These are phyloP conservation scores for Raja brachyura DNA, from an alignment of 2,113 vertebrate species.

Conservation along the genomic window DNA sequence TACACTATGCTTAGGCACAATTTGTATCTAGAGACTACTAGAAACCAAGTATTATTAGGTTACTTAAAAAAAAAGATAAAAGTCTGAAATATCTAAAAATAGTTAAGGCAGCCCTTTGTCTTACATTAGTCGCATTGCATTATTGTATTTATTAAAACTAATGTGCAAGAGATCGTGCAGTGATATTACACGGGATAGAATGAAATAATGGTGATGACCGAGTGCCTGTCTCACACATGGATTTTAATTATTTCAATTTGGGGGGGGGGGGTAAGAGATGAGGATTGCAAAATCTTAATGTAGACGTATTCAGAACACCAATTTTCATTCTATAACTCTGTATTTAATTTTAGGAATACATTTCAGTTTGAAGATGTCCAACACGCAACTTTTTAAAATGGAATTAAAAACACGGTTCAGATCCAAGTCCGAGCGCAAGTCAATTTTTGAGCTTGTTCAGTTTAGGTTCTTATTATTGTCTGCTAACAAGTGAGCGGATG, in stretches of 20 bases:
- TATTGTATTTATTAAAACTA: slow-evolving; percentile 35
- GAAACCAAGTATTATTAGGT: slow-evolving; percentile 30
- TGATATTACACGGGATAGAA: not conserved
- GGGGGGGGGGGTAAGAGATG: not conserved
- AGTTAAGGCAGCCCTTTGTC: slow-evolving; percentile 1
- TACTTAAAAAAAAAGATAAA: slow-evolving; percentile 11
- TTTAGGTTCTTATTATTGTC: not conserved
- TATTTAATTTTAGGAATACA: not conserved
- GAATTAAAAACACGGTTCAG: not conserved
- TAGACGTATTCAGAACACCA: not conserved
- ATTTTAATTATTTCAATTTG: slow-evolving; percentile 2
- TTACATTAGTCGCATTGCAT: slow-evolving; percentile 9
- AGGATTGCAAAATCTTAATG: not conserved
- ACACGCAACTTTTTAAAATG: not conserved
- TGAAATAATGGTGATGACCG: not conserved
- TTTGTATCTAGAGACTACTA: slow-evolving; percentile 20
- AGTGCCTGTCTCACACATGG: slow-evolving; percentile 1
- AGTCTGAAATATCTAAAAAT: slow-evolving; percentile 21
- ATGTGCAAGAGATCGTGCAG: not conserved
- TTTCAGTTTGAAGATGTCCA: not conserved
- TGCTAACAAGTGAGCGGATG: not conserved
- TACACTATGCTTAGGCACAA: slow-evolving; percentile 8
- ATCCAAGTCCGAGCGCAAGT: not conserved
- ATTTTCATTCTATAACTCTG: not conserved
- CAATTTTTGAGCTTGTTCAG: not conserved